Evolutionary conservation across 1,140 invertebrate species (phyloP), one percentile per base, ranked within the genome.

Genomic region (Proctacanthus coquilletti): DNA sequence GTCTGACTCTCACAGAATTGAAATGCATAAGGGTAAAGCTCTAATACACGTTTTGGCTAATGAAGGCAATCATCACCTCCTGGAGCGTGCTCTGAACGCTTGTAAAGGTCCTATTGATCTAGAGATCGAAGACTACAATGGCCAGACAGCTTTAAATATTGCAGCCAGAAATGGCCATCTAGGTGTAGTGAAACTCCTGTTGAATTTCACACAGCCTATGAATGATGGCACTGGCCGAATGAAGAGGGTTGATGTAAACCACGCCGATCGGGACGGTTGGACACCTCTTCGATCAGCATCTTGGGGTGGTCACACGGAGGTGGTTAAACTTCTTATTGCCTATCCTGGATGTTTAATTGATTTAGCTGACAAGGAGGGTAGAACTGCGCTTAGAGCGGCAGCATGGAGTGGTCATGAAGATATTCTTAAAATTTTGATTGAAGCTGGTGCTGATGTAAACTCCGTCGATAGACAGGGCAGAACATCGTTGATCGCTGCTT

Each of bases 261-360:
- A 83, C 38, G 79, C 84, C 5, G 89, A 94, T 62, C 74, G 74
- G 19, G 89, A 94, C 53, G 84, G 83, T 11, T 84, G 91, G 74
- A 93, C 87, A 27, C 84, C 88, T 3, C 61, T 94, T 21, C 65
- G 82, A 45, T 81, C 82, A 8, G 84, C 86, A 17, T 85, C 87
- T 21, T 92, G 87, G 87, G 87, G 84, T 40, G 88, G 89, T 13
- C 88, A 94, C 52, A 84, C 80, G 11, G 84, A 91, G 65, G 82
- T 93, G 1, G 88, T 94, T 2, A 76, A 81, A 36, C 66, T 81
- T 17, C 62, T 94, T 14, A 65, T 94, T 8, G 70, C 77, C 32
- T 75, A 80, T 42, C 84, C 49, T 4, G 50, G 84, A 1, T 87
- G 84, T 47, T 70, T 74, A 48, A 70, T 84, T 4, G 87, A 94